These are phyloP conservation scores for Aplidium turbinatum DNA, from an alignment of 23 tunicate species.

Conservation along the genomic window DNA sequence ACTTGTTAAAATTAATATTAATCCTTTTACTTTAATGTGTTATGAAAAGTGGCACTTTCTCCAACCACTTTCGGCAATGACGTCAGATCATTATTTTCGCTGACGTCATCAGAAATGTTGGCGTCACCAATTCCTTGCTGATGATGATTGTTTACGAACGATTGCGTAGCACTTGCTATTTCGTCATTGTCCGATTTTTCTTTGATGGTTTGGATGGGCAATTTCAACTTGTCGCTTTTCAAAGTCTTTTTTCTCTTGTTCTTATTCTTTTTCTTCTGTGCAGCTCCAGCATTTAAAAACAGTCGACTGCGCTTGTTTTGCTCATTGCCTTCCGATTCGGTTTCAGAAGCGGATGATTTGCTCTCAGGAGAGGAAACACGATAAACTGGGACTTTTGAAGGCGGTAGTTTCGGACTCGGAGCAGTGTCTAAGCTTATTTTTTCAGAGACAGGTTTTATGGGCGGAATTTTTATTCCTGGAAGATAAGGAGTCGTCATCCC, in stretches of 20 bases:
- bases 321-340: constrained; percentile 2
- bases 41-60: constrained; percentile 21
- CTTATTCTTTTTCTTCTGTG: neutral
- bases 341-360: neutral
- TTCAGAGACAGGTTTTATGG: neutral
- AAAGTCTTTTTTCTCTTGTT: no score
- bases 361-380: neutral
- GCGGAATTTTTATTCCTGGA: neutral
- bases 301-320: constrained; percentile 11
- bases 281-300: constrained; percentile 29
- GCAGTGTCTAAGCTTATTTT: neutral
- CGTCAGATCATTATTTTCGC: neutral
- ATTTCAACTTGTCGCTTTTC: neutral
- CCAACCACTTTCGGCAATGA: neutral
- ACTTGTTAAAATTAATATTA: no score
- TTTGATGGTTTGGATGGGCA: constrained; percentile 36
- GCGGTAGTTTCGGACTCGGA: constrained; percentile 11
- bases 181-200: neutral
- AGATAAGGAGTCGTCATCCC: neutral
- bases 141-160: neutral
- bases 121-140: neutral
- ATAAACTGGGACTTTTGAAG: constrained; percentile 16
- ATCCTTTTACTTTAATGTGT: neutral
- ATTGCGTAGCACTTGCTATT: neutral
- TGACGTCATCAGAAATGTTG: neutral